phyloP scores from a whole-genome alignment of 2,113 vertebrate genomes.

The Cynoglossus semilaevis region DNA sequence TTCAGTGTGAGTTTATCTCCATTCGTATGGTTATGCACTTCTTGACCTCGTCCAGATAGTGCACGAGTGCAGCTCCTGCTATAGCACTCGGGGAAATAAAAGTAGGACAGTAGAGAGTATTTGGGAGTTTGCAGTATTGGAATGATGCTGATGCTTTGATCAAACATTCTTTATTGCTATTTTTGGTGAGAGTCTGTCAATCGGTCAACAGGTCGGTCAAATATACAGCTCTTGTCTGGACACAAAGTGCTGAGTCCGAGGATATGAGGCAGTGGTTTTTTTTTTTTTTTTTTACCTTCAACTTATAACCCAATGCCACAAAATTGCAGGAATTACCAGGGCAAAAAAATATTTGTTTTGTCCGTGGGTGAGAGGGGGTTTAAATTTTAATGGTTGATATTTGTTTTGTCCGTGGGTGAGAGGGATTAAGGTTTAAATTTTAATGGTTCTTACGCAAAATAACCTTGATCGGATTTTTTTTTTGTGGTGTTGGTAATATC shows the following conservation, averaged over 20 bases:
- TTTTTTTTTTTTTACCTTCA: no score
- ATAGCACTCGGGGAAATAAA: neutral
- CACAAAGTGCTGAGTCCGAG: constrained; percentile 2
- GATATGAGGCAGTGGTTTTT: constrained; percentile 8
- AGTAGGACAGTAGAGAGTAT: neutral
- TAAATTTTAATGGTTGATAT: no score
- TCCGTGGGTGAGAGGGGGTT: no score
- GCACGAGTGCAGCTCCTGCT: neutral
- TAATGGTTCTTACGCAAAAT: no score
- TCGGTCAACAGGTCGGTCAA: constrained; percentile 29
- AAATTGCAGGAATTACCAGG: no score
- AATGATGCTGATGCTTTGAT: constrained; percentile 11
- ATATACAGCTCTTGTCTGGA: constrained; percentile 17
- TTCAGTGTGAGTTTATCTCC: constrained; percentile 24
- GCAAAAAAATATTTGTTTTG: no score
- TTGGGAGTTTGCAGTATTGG: neutral
- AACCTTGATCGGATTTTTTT: no score
- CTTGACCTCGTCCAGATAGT: constrained; percentile 25
- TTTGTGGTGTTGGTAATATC: no score
- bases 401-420: no score
- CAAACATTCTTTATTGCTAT: neutral
- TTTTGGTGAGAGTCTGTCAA: constrained; percentile 1
- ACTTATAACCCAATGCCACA: constrained; percentile 29
- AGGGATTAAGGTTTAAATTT: no score
- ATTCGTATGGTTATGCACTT: constrained; percentile 14